Conservation (phyloP, 2,113 vertebrate genomes). For the Garra rufa region DNA sequence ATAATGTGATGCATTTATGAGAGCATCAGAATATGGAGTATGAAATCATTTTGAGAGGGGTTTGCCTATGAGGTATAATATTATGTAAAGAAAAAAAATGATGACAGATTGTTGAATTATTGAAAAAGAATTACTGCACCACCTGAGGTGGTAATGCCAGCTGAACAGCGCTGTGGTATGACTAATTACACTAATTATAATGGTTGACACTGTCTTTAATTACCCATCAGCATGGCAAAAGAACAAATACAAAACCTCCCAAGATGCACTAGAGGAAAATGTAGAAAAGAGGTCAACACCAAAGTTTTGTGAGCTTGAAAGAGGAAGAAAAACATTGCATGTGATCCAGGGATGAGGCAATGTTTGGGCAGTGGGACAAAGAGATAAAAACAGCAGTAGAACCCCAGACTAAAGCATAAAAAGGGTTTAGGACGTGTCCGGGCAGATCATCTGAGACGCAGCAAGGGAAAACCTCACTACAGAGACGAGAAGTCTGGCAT, state of each 20-base stretch:
- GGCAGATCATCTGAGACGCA: slow-evolving; percentile 29
- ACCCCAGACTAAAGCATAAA: slow-evolving; percentile 28
- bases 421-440: slow-evolving; percentile 7
- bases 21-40: too few species aligned
- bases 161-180: too few species aligned
- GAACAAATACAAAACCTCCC: background rate
- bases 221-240: background rate
- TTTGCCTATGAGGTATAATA: too few species aligned
- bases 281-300: background rate
- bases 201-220: background rate
- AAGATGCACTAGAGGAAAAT: background rate
- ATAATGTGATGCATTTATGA: too few species aligned
- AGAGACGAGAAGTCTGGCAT: background rate
- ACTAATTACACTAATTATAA: too few species aligned
- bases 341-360: slow-evolving; percentile 10
- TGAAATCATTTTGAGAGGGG: too few species aligned
- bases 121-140: too few species aligned
- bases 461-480: background rate
- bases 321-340: slow-evolving; percentile 23
- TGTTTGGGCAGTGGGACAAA: slow-evolving; percentile 25
- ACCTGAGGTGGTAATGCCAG: too few species aligned
- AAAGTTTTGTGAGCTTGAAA: background rate
- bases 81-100: too few species aligned
- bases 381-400: slow-evolving; percentile 29
- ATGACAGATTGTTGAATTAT: too few species aligned